Base-by-base conservation (phyloP, 2,797 vertebrate genomes). In the Molothrus ater region DNA sequence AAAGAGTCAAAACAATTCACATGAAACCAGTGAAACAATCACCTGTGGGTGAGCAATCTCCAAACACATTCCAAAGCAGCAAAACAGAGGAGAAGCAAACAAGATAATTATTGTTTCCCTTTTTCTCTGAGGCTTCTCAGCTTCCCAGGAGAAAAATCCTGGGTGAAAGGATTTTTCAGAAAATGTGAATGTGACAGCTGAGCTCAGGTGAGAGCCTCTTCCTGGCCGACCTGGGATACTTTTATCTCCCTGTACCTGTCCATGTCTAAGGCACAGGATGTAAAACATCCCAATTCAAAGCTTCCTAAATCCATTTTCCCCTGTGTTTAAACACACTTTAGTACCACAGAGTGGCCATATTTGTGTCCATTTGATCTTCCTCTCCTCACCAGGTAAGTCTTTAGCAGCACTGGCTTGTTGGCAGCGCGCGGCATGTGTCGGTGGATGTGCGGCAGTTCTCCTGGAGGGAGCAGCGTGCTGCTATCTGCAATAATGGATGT, bases 371-470 rank as follows among this genome's bases (percentile, higher is more conserved):
- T 66, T n/a, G 31, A 20, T 42, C 24, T 73, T 53, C 40, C 78
- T 80, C 94, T 66, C 36, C 38, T 54, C 80, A 19, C 32, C 92
- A 96, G 96, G 94, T 95, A 94, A 96, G 97, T 97, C 31, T 84
- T 75, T 79, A 8, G 57, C 34, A 81, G 65, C 73, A 6, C 17
- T 57, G 88, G 53, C 6, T 75, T 89, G 71, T 57, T 36, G 70
- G 17, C 19, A 13, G 53, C 9, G 53, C 13, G 13, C 0, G 28
- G 36, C 10, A 28, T 9, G 36, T 65, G 45, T 48, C 48, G 34
- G 26, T 68, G 81, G 24, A 13, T 22, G 63, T 5, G 42, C 18
- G 79, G 21, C 4, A 0, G 16, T 40, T 76, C 63, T 5, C 12
- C 7, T 32, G 18, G 71, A 48, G 87, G 65, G 69, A 73, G 73